A percentile compares a stretch with the other conserved stretches of the same genome.
phyloP scores from a whole-genome alignment of 2,888 invertebrate genomes.

The Parnassius orleans region DNA sequence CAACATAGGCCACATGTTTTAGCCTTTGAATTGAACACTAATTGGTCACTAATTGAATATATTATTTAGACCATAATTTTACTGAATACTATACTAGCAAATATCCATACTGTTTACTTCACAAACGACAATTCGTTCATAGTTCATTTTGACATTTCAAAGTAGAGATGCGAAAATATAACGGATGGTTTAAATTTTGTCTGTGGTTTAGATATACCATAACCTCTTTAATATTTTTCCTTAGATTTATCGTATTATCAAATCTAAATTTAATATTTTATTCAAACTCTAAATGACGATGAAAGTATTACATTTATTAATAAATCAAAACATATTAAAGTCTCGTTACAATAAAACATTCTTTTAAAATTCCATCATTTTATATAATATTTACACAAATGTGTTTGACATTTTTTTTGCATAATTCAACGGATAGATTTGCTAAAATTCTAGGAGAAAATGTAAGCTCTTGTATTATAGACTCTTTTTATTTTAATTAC shows the following conservation, averaged over 20 bases:
- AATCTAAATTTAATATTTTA: too few relatives aligned
- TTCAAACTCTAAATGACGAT: too few relatives aligned
- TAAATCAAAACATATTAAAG: too few relatives aligned
- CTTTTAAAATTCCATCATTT: too few relatives aligned
- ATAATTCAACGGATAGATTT: conserved; percentile 11
- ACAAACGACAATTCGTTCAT: conserved; percentile 80
- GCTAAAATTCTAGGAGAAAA: background rate
- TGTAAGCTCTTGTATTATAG: background rate
- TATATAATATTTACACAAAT: too few relatives aligned
- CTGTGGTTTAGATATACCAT: conserved; percentile 43
- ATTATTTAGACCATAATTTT: conserved; percentile 71
- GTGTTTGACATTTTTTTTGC: background rate
- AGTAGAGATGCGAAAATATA: conserved; percentile 47
- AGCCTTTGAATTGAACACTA: conserved; percentile 52
- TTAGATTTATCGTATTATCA: too few relatives aligned
- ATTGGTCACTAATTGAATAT: conserved; percentile 56
- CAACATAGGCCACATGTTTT: conserved; percentile 84
- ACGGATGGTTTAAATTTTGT: conserved; percentile 57
- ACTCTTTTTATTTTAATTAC: too few relatives aligned
- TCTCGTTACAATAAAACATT: too few relatives aligned
- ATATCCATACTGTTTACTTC: conserved; percentile 82
- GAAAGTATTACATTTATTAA: too few relatives aligned
- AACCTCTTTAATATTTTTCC: too few relatives aligned
- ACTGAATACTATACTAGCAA: conserved; percentile 75
- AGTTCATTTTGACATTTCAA: conserved; percentile 77